Evolutionary conservation across 2,113 vertebrate species (phyloP).

Genomic region (Phalacrocorax brasilianus): DNA sequence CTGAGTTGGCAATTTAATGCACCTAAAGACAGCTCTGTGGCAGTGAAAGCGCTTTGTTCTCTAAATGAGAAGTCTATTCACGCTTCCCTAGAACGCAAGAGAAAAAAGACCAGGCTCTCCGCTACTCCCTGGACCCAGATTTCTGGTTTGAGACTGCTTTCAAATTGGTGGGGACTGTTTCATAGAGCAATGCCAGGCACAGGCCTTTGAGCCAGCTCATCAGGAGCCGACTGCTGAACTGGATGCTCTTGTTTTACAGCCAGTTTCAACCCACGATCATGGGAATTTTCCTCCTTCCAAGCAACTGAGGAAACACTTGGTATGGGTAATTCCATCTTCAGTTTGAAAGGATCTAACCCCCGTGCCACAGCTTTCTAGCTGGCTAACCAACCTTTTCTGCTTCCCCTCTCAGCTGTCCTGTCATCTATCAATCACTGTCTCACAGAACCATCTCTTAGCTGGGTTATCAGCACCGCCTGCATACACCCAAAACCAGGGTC

Average conservation of each 20-base stretch:
- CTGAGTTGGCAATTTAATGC: background rate
- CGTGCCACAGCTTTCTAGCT: conserved; percentile 31
- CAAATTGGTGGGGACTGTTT: background rate
- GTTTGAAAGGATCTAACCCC: conserved; percentile 70
- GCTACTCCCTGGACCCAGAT: background rate
- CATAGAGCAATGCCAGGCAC: conserved; percentile 21
- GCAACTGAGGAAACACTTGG: conserved; percentile 71
- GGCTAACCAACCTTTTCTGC: conserved; percentile 21
- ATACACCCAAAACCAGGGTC: background rate
- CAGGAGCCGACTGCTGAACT: conserved; percentile 28
- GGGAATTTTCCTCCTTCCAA: conserved; percentile 78
- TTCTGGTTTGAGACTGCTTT: background rate
- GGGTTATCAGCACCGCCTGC: background rate
- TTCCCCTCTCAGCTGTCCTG: background rate
- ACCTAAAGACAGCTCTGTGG: background rate
- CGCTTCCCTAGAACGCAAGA: background rate
- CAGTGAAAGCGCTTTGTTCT: background rate
- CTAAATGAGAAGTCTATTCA: background rate
- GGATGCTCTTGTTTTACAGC: conserved; percentile 67
- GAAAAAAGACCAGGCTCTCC: background rate
- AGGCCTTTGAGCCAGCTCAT: conserved; percentile 24
- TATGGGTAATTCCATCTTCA: conserved; percentile 70
- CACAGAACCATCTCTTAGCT: background rate
- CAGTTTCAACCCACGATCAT: conserved; percentile 77
- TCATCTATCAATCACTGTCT: background rate